These are phyloP conservation scores for Polyommatus icarus DNA, from an alignment of 2,888 invertebrate species.

Conservation along the genomic window DNA sequence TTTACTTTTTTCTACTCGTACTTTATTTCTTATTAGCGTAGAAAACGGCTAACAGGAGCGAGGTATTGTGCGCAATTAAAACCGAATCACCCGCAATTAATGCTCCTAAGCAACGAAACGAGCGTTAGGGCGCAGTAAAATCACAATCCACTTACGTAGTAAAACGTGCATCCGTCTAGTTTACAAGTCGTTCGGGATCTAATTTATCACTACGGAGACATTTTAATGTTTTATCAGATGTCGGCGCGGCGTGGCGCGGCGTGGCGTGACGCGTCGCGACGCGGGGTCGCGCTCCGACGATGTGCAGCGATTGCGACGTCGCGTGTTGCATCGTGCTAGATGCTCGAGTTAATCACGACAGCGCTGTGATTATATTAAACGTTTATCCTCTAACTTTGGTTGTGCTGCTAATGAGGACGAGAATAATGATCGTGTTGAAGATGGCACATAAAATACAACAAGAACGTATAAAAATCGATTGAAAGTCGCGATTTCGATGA, in stretches of 20 bases:
- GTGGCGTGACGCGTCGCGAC: not conserved
- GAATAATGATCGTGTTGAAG: not conserved
- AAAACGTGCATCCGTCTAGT: constrained; percentile 13
- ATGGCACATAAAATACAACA: too few species aligned
- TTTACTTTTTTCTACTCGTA: not conserved
- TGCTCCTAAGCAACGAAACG: not conserved
- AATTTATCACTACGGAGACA: not conserved
- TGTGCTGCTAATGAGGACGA: not conserved
- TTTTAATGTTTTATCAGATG: not conserved
- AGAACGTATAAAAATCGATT: not conserved
- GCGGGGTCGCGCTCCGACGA: not conserved
- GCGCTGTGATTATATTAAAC: not conserved
- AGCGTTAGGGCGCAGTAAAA: not conserved
- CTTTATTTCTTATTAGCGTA: not conserved
- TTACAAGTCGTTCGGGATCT: not conserved
- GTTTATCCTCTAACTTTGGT: not conserved
- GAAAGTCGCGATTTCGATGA: not conserved
- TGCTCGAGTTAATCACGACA: not conserved
- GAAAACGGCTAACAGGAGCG: not conserved
- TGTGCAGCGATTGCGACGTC: not conserved
- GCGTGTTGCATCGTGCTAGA: not conserved
- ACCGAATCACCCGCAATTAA: not conserved
- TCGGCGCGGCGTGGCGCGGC: not conserved
- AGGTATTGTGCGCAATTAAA: not conserved
- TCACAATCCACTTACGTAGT: not conserved